Conservation (phyloP, 1,140 invertebrate species). For the Mya arenaria region DNA sequence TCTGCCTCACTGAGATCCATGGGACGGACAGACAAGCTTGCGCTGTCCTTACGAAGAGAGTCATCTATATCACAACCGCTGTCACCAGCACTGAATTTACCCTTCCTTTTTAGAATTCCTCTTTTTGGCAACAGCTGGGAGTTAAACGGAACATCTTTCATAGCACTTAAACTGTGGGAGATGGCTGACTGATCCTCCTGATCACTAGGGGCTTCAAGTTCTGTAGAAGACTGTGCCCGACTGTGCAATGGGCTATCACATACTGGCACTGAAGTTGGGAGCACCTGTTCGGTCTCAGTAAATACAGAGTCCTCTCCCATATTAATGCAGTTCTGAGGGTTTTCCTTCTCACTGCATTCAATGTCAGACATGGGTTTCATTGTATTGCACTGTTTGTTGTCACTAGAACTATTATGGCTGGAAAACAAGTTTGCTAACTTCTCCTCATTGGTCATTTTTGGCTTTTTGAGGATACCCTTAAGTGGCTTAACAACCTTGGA, state of each 20-base stretch:
- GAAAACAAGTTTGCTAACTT: slow-evolving; percentile 14
- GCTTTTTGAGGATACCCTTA: slow-evolving; percentile 67
- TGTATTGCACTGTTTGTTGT: neutral
- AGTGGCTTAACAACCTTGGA: slow-evolving; percentile 58
- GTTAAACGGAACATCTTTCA: slow-evolving; percentile 70
- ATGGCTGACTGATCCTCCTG: neutral
- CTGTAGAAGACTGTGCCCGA: slow-evolving; percentile 21
- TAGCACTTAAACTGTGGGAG: slow-evolving; percentile 34
- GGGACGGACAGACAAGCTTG: slow-evolving; percentile 2
- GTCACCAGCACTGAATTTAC: slow-evolving; percentile 75
- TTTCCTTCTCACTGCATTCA: neutral
- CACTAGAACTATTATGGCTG: neutral
- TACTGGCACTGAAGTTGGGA: slow-evolving; percentile 17
- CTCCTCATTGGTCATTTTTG: slow-evolving; percentile 57
- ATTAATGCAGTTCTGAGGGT: neutral
- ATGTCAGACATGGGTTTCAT: neutral
- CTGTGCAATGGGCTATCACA: neutral
- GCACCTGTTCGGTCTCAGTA: neutral
- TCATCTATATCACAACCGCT: slow-evolving; percentile 72
- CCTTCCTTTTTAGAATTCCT: slow-evolving; percentile 76
- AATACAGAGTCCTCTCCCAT: slow-evolving; percentile 36
- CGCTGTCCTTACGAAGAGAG: slow-evolving; percentile 50
- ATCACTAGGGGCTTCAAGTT: neutral
- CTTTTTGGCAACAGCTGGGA: slow-evolving; percentile 72
- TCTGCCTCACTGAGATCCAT: slow-evolving; percentile 55